Base-by-base conservation (phyloP, 2,888 invertebrate genomes). In the Epistrophe eligans region DNA sequence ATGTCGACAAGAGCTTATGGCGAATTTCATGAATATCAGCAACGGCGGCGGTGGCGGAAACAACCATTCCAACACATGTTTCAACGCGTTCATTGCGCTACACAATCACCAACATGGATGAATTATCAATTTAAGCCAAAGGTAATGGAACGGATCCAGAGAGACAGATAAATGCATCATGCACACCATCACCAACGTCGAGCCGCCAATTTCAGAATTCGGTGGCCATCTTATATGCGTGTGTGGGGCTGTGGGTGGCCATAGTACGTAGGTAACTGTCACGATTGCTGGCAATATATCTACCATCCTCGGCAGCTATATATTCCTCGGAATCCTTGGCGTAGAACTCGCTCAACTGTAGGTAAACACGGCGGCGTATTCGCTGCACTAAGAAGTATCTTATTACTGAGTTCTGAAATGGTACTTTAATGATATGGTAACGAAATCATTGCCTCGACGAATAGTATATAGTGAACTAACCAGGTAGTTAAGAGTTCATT, bases 121-220 rank as follows among this genome's bases (percentile, higher is more conserved):
- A 81, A 80, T 84, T 85, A 81, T 77, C 77, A 85, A 85, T 85
- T 77, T 77, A 73, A 73, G 67, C 67, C 62, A 73, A 85, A 77
- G 72, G 73, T 85, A 77, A 77, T 85, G 73, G 57, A 85, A 77
- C 73, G 40, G 77, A 81, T 85, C 62, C 57, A 24, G 70, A 70
- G 67, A 77, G 73, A 73, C 48, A 64, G 66, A 77, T 77, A 67
- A 77, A 73, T 81, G 77, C 77, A 85, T 55, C 66, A 81, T 77
- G 60, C 57, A 70, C 58, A 45, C 55, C 74, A 57, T 6, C 24
- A 52, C 8, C 15, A 13, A 7, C 13, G 24, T 2, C 7, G 13
- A 8, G 9, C 28, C 4, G 1, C 32, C 55, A 70, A 15, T 45
- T 55, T 35, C 66, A 64, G 45, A 45, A 66, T 48, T 45, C n/a